Evolutionary conservation across 2,888 invertebrate species (phyloP).

Genomic region (Eulithis testata): DNA sequence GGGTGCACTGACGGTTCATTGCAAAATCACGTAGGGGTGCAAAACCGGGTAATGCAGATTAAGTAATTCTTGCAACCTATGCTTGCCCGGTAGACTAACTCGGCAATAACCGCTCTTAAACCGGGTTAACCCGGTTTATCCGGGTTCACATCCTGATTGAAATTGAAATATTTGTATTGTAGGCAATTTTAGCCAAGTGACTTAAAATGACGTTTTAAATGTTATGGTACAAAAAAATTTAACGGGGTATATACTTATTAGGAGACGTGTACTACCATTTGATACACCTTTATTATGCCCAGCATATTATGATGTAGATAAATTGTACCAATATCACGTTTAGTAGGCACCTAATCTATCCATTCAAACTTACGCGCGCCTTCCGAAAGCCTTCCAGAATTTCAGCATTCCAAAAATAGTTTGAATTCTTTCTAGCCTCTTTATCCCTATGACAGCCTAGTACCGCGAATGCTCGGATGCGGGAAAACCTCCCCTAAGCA

Average conservation of each 20-base stretch:
- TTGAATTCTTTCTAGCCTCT: conserved; percentile 55
- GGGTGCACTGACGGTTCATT: too few species aligned
- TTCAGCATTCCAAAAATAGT: conserved; percentile 42
- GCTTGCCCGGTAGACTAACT: conserved; percentile 70
- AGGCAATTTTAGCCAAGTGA: too few species aligned
- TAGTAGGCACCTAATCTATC: too few species aligned
- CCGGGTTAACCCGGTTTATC: conserved; percentile 66
- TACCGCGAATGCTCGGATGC: conserved; percentile 80
- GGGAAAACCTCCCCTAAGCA: conserved; percentile 81
- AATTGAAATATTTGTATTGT: not conserved
- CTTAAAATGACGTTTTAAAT: too few species aligned
- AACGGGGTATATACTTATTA: too few species aligned
- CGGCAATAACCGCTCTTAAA: conserved; percentile 75
- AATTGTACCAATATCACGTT: too few species aligned
- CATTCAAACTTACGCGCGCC: too few species aligned
- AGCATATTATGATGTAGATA: too few species aligned
- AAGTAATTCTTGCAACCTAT: conserved; percentile 56
- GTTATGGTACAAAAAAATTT: too few species aligned
- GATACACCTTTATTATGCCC: too few species aligned
- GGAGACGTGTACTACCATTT: too few species aligned
- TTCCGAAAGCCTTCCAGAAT: not conserved
- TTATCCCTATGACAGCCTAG: conserved; percentile 62
- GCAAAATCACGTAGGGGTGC: conserved; percentile 17
- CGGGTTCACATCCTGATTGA: conserved; percentile 6
- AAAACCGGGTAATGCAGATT: conserved; percentile 56